A percentile compares a stretch with the other conserved stretches of the same genome.
phyloP scores from a whole-genome alignment of 2,888 invertebrate species.

The Quadroppia sp. region DNA sequence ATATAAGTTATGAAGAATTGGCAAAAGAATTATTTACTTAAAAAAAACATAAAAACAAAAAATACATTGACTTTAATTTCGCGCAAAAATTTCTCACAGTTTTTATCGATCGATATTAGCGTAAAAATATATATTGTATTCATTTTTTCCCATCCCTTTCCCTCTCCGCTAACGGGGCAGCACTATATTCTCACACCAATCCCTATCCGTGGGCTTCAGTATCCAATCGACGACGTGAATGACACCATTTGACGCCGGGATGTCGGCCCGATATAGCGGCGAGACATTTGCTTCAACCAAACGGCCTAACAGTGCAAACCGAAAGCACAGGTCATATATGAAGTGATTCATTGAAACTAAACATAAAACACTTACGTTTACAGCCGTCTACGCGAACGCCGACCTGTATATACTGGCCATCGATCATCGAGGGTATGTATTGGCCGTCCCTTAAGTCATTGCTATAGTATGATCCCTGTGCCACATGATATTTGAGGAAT shows the following conservation, averaged over 20 bases:
- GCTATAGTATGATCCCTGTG: constrained; percentile 51
- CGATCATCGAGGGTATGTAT: constrained; percentile 50
- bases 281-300: constrained; percentile 52
- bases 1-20: background rate
- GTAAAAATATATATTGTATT: too few species aligned
- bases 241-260: constrained; percentile 53
- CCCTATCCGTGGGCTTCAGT: constrained; percentile 46
- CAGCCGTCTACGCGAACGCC: constrained; percentile 52
- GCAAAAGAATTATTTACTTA: constrained; percentile 6
- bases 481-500: constrained; percentile 51
- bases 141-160: background rate
- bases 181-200: constrained; percentile 48
- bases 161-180: constrained; percentile 42
- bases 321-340: background rate
- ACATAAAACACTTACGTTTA: constrained; percentile 48
- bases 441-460: constrained; percentile 51
- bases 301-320: constrained; percentile 50
- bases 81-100: too few species aligned
- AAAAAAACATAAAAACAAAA: background rate
- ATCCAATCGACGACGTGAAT: constrained; percentile 51
- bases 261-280: constrained; percentile 51
- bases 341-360: background rate
- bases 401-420: constrained; percentile 50
- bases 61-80: constrained; percentile 1
- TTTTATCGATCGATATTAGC: background rate